phyloP scores from a whole-genome alignment of 2,797 vertebrate species.

The Scarus forsteni region DNA sequence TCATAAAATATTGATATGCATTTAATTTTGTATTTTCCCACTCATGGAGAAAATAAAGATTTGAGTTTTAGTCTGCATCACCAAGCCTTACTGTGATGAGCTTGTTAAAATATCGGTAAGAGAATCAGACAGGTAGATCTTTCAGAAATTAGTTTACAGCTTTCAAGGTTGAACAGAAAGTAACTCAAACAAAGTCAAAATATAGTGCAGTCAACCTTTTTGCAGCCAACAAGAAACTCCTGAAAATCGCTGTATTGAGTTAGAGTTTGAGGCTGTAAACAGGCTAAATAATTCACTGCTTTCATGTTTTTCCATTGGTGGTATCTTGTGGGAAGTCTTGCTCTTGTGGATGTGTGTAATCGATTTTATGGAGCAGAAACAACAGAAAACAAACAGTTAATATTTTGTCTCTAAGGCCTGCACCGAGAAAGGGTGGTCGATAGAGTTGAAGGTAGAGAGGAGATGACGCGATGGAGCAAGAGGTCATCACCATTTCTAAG shows the following conservation, averaged over 20 bases:
- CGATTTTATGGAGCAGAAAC: background rate
- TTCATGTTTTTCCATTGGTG: background rate
- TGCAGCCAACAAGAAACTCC: background rate
- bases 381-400: constrained; percentile 1
- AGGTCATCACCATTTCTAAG: too few relatives aligned
- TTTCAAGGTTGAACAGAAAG: background rate
- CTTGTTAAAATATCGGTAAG: background rate
- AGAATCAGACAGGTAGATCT: too few relatives aligned
- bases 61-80: too few relatives aligned
- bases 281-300: background rate
- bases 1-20: too few relatives aligned
- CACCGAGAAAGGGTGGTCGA: too few relatives aligned
- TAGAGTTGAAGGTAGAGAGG: too few relatives aligned
- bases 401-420: too few relatives aligned
- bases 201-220: background rate
- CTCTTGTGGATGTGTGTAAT: constrained; percentile 2
- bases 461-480: too few relatives aligned
- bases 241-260: background rate
- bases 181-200: background rate
- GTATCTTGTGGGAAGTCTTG: background rate
- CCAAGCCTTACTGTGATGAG: background rate
- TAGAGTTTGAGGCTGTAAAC: constrained; percentile 1
- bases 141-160: too few relatives aligned
- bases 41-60: too few relatives aligned
- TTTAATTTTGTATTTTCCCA: too few relatives aligned